Conservation (phyloP, 2,113 vertebrate species). For the Amphiprion ocellaris region DNA sequence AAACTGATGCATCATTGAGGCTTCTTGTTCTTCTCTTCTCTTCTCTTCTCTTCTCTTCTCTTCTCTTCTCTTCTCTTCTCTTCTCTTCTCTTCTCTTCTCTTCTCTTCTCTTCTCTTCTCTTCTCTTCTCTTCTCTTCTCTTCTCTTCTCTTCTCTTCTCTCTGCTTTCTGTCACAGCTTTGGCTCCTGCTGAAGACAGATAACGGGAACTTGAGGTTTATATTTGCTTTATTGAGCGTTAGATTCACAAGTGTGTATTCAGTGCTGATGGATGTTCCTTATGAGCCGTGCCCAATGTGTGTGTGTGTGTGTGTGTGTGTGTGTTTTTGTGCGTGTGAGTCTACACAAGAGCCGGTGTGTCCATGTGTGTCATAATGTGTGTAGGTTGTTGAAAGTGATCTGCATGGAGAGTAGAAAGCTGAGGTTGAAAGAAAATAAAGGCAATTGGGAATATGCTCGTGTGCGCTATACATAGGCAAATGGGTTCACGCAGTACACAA, state of each 20-base stretch:
- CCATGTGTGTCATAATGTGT: slow-evolving; percentile 35
- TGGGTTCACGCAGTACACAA: slow-evolving; percentile 15
- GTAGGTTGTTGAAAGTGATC: slow-evolving; percentile 61
- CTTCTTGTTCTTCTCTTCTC: not conserved
- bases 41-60: not conserved
- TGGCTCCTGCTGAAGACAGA: slow-evolving; percentile 77
- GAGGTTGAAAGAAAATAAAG: slow-evolving; percentile 51
- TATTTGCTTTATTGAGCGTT: slow-evolving; percentile 81
- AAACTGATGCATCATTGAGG: not conserved
- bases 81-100: not conserved
- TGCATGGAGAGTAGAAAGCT: slow-evolving; percentile 38
- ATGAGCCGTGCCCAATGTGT: slow-evolving; percentile 51
- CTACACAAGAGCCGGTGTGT: not conserved
- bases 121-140: slow-evolving; percentile 11
- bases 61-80: slow-evolving; percentile 17
- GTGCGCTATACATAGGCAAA: slow-evolving; percentile 52
- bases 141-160: slow-evolving; percentile 8
- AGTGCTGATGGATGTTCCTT: slow-evolving; percentile 70
- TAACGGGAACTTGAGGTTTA: slow-evolving; percentile 73
- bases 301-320: slow-evolving; percentile 26
- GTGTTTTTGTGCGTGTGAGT: slow-evolving; percentile 36
- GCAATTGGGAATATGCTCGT: slow-evolving; percentile 35
- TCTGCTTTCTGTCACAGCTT: slow-evolving; percentile 54
- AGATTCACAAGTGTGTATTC: slow-evolving; percentile 74
- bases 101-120: not conserved